phyloP scores from a whole-genome alignment of 1,140 invertebrate genomes.

The Zeugodacus cucurbitae region DNA sequence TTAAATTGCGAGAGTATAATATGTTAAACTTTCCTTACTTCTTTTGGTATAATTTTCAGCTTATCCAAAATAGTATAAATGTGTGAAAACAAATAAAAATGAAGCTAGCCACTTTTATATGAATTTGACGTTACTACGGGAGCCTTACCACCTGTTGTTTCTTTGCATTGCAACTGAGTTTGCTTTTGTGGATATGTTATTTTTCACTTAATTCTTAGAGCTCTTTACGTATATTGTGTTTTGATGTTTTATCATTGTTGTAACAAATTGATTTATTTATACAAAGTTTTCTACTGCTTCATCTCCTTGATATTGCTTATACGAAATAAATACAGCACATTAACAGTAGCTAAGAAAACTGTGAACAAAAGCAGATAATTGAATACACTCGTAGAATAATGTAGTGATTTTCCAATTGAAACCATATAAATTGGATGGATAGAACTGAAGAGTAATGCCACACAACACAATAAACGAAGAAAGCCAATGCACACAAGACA shows the following conservation, averaged over 20 bases:
- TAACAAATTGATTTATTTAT: background rate
- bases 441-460: background rate
- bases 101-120: too few species aligned
- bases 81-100: too few species aligned
- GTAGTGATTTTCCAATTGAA: conserved; percentile 15
- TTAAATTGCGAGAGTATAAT: too few species aligned
- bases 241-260: background rate
- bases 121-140: too few species aligned
- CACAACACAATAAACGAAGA: background rate
- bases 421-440: conserved; percentile 20
- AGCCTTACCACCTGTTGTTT: too few species aligned
- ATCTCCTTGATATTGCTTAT: background rate
- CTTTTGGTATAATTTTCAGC: too few species aligned
- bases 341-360: background rate
- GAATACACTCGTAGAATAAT: background rate
- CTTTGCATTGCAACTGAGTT: too few species aligned
- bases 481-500: background rate
- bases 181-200: too few species aligned
- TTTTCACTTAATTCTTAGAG: too few species aligned
- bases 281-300: background rate
- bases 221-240: background rate
- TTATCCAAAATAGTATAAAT: too few species aligned
- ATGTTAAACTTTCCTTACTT: too few species aligned
- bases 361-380: background rate
- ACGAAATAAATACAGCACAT: background rate